Evolutionary conservation across 2,797 vertebrate genomes (phyloP), one percentile per base, ranked within the genome.

Genomic region (Betta splendens): DNA sequence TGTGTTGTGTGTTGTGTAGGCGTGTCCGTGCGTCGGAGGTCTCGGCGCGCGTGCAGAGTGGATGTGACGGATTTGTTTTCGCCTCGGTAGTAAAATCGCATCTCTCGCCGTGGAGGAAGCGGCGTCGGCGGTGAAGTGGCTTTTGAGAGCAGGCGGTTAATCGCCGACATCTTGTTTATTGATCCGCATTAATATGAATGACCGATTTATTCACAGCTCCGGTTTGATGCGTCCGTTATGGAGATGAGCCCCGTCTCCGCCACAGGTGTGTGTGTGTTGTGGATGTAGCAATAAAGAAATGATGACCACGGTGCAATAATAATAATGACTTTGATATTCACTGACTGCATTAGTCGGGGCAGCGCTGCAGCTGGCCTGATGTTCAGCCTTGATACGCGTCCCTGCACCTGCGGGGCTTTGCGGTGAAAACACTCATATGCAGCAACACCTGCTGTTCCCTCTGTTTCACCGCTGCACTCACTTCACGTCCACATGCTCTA

Each of bases 11-110:
- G 52, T 8, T 25, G 69, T 59, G 65, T 50, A 75, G 79, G 76
- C 43, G 72, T 74, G 71, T 57, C 61, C 45, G 52, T 46, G 68
- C 61, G 35, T 17, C 6, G 33, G 43, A 21, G 56, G 64, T 47
- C 47, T 46, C 42, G 1, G 28, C 36, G 38, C 50, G 57, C 72
- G 45, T 18, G 15, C 49, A 47, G 16, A 53, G 57, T 45, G 51
- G 52, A 56, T 49, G 61, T 28, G 17, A 20, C 31, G 36, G 65
- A 67, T 70, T 40, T 66, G 66, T 69, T 72, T 74, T 53, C 54
- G 61, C 45, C 22, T 56, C 15, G 17, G 49, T 57, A 32, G 75
- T 74, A 45, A 70, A 62, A 71, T 48, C 54, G 4, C 51, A 47
- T 47, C 69, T 47, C 35, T 28, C 50, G 32, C 29, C 40, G 46